Percentiles rank a stretch among this genome's conserved stretches.
Evolutionary conservation across 1,140 invertebrate genomes (phyloP).

Genomic region (Euura saliciscinereae): DNA sequence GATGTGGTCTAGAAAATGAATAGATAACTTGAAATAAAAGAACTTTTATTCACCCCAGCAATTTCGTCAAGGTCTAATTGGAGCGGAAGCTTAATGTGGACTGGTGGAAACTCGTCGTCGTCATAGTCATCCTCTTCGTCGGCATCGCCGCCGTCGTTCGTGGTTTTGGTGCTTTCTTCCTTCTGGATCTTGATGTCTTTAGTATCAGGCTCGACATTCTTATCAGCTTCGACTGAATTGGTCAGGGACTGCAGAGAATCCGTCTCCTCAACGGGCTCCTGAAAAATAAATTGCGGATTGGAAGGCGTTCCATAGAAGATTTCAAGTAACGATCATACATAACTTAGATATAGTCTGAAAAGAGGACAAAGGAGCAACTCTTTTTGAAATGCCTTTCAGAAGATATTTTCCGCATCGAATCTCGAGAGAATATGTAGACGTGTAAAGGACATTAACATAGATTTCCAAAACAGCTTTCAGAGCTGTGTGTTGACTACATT

Average conservation of each 20-base stretch:
- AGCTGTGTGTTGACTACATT: too few species aligned
- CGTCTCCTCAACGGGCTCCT: slow-evolving; percentile 41
- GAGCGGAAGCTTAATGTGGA: slow-evolving; percentile 77
- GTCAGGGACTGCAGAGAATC: slow-evolving; percentile 38
- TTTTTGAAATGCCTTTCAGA: too few species aligned
- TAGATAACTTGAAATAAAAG: not conserved
- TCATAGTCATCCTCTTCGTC: slow-evolving; percentile 64
- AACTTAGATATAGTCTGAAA: too few species aligned
- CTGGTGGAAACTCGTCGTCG: slow-evolving; percentile 65
- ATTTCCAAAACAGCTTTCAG: too few species aligned
- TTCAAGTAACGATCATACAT: too few species aligned
- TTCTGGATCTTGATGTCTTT: slow-evolving; percentile 49
- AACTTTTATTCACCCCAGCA: slow-evolving; percentile 64
- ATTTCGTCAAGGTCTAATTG: slow-evolving; percentile 82
- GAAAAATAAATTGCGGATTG: slow-evolving; percentile 7
- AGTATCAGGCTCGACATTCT: slow-evolving; percentile 53
- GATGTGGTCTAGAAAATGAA: slow-evolving; percentile 12
- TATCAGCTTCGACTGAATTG: slow-evolving; percentile 37
- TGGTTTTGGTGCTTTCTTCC: slow-evolving; percentile 43
- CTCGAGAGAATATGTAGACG: too few species aligned
- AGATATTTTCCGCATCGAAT: too few species aligned
- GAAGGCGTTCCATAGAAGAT: too few species aligned
- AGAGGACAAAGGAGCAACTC: too few species aligned
- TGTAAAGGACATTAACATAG: too few species aligned
- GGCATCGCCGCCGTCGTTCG: slow-evolving; percentile 57